Base-by-base conservation (phyloP, 2,113 vertebrate species). In the Conger conger region DNA sequence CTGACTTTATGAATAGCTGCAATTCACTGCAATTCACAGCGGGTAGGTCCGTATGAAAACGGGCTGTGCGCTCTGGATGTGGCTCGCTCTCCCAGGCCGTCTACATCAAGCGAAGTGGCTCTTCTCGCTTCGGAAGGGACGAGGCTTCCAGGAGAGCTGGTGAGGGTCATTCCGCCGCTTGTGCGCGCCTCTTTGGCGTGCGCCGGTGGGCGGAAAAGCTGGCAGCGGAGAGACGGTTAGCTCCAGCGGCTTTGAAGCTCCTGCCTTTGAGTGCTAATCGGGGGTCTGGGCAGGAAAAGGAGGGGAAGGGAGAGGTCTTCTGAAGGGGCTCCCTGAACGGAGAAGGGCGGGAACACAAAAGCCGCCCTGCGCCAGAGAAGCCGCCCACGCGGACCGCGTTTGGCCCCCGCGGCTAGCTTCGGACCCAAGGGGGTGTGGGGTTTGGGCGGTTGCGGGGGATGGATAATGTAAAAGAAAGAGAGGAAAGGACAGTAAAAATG, bases 241-340 rank as follows among this genome's bases (percentile, higher is more conserved):
- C 63, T 27, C 54, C 83, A 83, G 38, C n/a, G 27, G 88, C 89
- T 92, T 92, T 91, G 90, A 89, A 89, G 90, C 88, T 83, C 76
- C 78, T 37, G 82, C 84, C 79, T 89, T 90, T 76, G 83, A 90
- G 88, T 84, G 68, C 15, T 83, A 88, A 76, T 80, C 88, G 68
- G 87, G 80, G 80, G 84, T 86, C 82, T 85, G 50, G 33, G 77
- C 0, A 42, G 79, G 85, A 86, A 83, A 76, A 86, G 18, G 57
- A 63, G 80, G 40, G 42, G 4, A 13, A 18, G 80, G 30, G 57
- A 20, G 57, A 40, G 4, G 35, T 79, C 16, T 40, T 79, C 36
- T n/a, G 68, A 37, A 23, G 30, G 53, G 16, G 5, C 80, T 4
- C n/a, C n/a, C n/a, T n/a, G n/a, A n/a, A n/a, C n/a, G n/a, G n/a